Evolutionary conservation across 1,140 invertebrate species (phyloP), one percentile per base, ranked within the genome.

Genomic region (Saccostrea echinata): DNA sequence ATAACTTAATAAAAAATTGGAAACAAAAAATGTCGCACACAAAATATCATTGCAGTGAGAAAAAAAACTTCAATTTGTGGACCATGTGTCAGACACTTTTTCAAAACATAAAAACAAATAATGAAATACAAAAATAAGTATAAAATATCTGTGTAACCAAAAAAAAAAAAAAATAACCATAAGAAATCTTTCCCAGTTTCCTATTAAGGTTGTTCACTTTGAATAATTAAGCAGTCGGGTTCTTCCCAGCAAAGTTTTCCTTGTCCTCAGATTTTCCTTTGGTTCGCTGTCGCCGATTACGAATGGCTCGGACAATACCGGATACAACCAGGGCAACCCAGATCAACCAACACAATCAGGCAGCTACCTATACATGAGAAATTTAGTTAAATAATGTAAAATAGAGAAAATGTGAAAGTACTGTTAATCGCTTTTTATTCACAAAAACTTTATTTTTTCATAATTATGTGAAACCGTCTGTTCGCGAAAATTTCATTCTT

Each of bases 241-340:
- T 33, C n/a, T 35, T 76, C 12, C 52, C 52, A 52, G 76, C 88
- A 35, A 88, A 76, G 27, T 86, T 86, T 18, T 18, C 61, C 57
- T 83, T 35, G 64, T 88, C 88, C 18, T 27, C 35, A n/a, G 84
- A 8, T 80, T 61, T 68, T 61, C 52, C 87, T 33, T 88, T 30
- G 0, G 89, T 84, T 51, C 85, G 84, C 13, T 55, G 53, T 80
- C 85, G 84, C 0, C 89, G 80, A 51, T 90, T 90, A 12, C 89
- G 76, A 27, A 90, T 27, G 43, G 87, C 82, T 83, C 89, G 64
- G 4, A 88, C 3, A 53, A 90, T 86, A 24, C 89, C 89, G 21
- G 87, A 80, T 18, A 55, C 82, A 16, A 88, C 71, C 27, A 88
- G 89, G 3, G n/a, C 64, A 33, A 64, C 27, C 89, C 89, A 90